Conservation (phyloP, 1,140 invertebrate species). For the Acromyrmex charruanus region DNA sequence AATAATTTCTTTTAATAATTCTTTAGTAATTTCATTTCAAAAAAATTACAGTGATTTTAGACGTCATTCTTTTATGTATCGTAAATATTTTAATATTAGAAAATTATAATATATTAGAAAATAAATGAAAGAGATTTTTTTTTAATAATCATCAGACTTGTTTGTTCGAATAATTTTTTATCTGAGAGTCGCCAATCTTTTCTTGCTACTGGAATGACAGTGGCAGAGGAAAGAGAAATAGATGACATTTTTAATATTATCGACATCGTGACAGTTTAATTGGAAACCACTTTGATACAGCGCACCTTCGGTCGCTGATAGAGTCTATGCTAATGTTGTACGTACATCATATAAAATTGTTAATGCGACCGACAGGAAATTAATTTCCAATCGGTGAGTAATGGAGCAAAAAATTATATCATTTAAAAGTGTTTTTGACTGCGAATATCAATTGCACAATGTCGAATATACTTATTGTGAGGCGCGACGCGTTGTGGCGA, state of each 20-base stretch:
- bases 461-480: background rate
- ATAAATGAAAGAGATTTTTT: background rate
- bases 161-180: constrained; percentile 16
- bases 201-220: background rate
- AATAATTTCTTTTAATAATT: background rate
- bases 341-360: constrained; percentile 53
- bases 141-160: background rate
- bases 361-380: constrained; percentile 46
- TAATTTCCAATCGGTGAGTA: constrained; percentile 36
- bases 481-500: background rate
- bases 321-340: constrained; percentile 5
- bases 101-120: background rate
- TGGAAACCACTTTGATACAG: constrained; percentile 22
- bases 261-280: constrained; percentile 31
- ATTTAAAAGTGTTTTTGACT: constrained; percentile 2
- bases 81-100: background rate
- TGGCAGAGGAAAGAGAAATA: background rate
- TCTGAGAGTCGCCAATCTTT: background rate
- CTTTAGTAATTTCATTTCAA: background rate
- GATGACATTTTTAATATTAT: background rate
- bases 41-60: background rate
- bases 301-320: background rate
- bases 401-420: constrained; percentile 39
- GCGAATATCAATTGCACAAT: background rate
- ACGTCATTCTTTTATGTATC: background rate